A percentile compares a stretch with the other conserved stretches of the same genome.
Conservation (phyloP, 2,113 vertebrate genomes). For the Parus major region DNA sequence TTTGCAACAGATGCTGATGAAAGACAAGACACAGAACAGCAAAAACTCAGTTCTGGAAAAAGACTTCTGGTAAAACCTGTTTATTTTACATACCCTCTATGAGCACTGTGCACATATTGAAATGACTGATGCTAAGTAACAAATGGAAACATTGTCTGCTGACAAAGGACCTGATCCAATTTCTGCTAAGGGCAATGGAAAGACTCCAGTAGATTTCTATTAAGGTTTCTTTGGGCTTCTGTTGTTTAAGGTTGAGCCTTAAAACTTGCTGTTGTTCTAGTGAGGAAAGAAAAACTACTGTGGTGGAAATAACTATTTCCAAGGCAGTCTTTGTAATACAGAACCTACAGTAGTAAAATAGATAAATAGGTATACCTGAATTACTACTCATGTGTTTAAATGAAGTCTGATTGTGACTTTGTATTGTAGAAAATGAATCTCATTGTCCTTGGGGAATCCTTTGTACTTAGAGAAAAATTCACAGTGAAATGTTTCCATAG, state of each 20-base stretch:
- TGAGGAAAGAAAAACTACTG: not conserved
- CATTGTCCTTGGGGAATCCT: not conserved
- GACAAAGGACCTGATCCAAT: not conserved
- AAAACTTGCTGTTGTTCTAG: not conserved
- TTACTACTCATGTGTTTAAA: not conserved
- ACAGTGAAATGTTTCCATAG: not conserved
- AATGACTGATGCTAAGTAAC: not conserved
- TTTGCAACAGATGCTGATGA: slow-evolving; percentile 93
- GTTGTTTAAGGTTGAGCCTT: not conserved
- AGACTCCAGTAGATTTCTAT: not conserved
- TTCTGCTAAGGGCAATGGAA: not conserved
- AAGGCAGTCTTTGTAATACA: not conserved
- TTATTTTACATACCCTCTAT: not conserved
- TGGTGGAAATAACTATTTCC: not conserved
- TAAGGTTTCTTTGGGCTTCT: not conserved
- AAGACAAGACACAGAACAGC: slow-evolving; percentile 84
- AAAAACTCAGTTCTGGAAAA: slow-evolving; percentile 87
- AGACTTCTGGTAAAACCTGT: slow-evolving; percentile 78
- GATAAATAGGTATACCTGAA: not conserved
- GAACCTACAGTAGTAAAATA: not conserved
- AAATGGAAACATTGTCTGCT: not conserved
- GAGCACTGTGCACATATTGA: not conserved
- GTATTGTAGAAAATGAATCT: not conserved
- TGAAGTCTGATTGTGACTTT: not conserved
- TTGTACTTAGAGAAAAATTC: not conserved